Evolutionary conservation across 1,140 invertebrate species (phyloP), one percentile per base, ranked within the genome.

Genomic region (Zaprionus gabonicus): DNA sequence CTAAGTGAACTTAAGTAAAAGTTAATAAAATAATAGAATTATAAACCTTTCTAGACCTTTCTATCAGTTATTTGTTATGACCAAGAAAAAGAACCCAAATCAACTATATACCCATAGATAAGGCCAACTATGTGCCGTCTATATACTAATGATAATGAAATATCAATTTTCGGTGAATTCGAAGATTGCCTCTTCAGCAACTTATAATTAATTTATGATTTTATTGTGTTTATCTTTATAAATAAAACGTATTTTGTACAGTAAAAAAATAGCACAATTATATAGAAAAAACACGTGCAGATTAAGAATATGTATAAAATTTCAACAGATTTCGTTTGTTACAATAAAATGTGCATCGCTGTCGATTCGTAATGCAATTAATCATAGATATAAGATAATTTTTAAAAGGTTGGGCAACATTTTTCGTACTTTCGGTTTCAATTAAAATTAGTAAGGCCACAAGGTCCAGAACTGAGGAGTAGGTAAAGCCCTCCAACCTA

Each of bases 381-480:
- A 49, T 58, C 53, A 17, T 46, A 38, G 57, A 10, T 64, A 25
- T 53, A 20, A 53, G 17, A 49, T 62, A 73, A 62, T 56, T 62
- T 73, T 49, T 53, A 76, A 70, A 76, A 81, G 69, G 66, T 90
- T 88, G 85, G 81, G 81, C 81, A 84, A 81, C 66, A 84, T 90
- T 56, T 72, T 90, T 90, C 85, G 85, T 90, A 90, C 85, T 90
- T 76, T 90, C 80, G 73, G 82, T 90, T 90, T 75, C 67, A 84
- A 68, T 82, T 82, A 81, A 90, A 78, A 75, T 82, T 85, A 90
- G 49, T 78, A 65, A 76, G 78, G 73, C 80, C 59, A 71, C 53
- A 64, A 63, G 28, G 36, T 56, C 23, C 53, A 27, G 27, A 56
- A 46, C 3, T 27, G 3, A 15, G 27, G 28, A 46, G 25, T 27